Evolutionary conservation across 2,797 vertebrate species (phyloP).

Genomic region (Chelon auratus): DNA sequence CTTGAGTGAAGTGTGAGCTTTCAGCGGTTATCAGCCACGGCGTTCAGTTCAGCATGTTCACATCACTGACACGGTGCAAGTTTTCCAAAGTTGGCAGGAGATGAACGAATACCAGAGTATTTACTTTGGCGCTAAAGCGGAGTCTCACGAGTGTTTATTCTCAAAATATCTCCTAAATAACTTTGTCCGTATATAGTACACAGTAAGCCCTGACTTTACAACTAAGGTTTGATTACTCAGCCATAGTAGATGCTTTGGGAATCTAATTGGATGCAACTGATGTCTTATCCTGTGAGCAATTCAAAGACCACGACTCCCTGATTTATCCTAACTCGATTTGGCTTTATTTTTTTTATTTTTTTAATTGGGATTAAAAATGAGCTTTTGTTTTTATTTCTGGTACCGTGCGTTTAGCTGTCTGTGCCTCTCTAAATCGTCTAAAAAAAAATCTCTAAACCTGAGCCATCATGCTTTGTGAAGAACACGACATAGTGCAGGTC

Average conservation of each 20-base stretch:
- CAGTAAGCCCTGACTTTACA: slow-evolving; percentile 23
- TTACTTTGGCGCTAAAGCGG: slow-evolving; percentile 55
- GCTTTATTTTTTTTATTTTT: slow-evolving; percentile 46
- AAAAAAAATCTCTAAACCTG: slow-evolving; percentile 13
- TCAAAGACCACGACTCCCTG: slow-evolving; percentile 59
- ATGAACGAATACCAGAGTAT: slow-evolving; percentile 25
- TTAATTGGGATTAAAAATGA: slow-evolving; percentile 47
- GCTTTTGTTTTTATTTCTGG: slow-evolving; percentile 52
- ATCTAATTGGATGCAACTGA: slow-evolving; percentile 60
- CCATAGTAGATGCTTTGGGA: slow-evolving; percentile 40
- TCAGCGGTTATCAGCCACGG: slow-evolving; percentile 15
- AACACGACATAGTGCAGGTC: slow-evolving; percentile 20
- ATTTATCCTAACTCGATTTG: slow-evolving; percentile 71
- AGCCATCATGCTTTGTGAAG: slow-evolving; percentile 31
- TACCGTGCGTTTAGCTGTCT: slow-evolving; percentile 46
- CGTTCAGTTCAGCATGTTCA: too few species aligned
- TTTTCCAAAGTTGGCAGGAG: slow-evolving; percentile 41
- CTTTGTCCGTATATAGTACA: slow-evolving; percentile 20
- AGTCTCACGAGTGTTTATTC: slow-evolving; percentile 3
- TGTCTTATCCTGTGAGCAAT: slow-evolving; percentile 57
- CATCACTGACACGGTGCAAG: slow-evolving; percentile 28
- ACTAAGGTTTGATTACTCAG: slow-evolving; percentile 19
- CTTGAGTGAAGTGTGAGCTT: slow-evolving; percentile 43
- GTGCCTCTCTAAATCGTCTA: slow-evolving; percentile 26
- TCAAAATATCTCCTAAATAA: not conserved